phyloP scores from a whole-genome alignment of 2,888 invertebrate species.

The Nephrotoma flavescens region DNA sequence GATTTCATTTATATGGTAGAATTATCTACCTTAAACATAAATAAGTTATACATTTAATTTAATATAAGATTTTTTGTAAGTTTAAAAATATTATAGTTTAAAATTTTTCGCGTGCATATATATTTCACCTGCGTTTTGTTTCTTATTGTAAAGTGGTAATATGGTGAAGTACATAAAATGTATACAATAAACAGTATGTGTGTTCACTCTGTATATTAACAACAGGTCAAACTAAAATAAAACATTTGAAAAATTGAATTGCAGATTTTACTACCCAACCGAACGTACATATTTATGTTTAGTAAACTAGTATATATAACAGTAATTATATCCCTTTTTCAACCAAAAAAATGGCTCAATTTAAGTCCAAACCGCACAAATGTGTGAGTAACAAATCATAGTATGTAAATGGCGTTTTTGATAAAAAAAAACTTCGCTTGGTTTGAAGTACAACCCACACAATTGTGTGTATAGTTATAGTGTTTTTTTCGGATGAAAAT shows the following conservation, averaged over 20 bases:
- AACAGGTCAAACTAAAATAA: not conserved
- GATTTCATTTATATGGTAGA: not conserved
- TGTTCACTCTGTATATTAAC: not conserved
- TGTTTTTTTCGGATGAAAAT: no score
- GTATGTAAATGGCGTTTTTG: no score
- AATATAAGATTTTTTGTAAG: not conserved
- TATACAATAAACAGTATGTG: not conserved
- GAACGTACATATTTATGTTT: not conserved
- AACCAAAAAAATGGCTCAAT: no score
- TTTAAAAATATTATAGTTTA: not conserved
- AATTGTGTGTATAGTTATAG: no score
- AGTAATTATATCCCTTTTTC: no score
- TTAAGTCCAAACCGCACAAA: no score
- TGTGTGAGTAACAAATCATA: no score
- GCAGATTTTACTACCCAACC: not conserved
- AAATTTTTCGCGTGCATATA: not conserved
- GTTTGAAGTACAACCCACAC: no score
- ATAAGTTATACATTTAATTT: not conserved
- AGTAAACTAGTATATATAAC: no score
- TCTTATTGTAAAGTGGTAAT: not conserved
- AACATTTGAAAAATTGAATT: not conserved
- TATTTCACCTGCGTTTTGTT: not conserved
- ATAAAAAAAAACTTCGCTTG: no score
- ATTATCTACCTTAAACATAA: not conserved
- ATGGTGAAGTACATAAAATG: not conserved